Evolutionary conservation across 2,113 vertebrate species (phyloP).

Genomic region (Pungitius pungitius): DNA sequence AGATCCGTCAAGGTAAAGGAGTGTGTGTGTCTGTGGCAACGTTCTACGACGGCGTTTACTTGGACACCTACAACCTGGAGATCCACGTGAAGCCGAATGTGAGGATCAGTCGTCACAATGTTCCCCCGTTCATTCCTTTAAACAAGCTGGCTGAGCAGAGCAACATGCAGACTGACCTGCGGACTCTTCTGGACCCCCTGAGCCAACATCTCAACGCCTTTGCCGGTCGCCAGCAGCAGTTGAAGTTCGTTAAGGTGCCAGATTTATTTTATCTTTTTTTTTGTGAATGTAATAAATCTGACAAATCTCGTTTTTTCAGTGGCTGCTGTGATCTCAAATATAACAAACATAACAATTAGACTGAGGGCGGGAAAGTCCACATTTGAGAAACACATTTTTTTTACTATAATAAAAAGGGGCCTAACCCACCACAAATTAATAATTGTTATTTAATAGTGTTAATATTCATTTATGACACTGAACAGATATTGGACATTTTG

Average conservation of each 20-base stretch:
- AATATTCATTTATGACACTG: neutral
- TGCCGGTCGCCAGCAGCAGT: constrained; percentile 75
- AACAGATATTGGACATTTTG: neutral
- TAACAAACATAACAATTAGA: neutral
- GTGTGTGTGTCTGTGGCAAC: constrained; percentile 75
- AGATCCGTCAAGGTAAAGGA: constrained; percentile 66
- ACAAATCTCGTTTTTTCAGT: neutral
- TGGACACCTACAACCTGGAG: constrained; percentile 80
- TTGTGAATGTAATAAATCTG: neutral
- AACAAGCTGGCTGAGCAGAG: constrained; percentile 55
- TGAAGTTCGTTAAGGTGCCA: constrained; percentile 76
- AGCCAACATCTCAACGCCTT: constrained; percentile 77
- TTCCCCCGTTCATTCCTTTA: constrained; percentile 80
- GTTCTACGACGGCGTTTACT: constrained; percentile 67
- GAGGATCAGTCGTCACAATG: constrained; percentile 76
- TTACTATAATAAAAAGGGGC: neutral
- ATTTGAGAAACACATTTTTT: neutral
- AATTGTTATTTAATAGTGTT: neutral
- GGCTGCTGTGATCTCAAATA: neutral
- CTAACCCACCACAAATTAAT: neutral
- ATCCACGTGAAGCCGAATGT: constrained; percentile 63
- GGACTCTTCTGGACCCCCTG: constrained; percentile 71
- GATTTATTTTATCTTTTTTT: neutral
- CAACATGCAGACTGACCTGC: constrained; percentile 63
- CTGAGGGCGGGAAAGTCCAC: neutral